Percentiles rank a stretch among this genome's conserved stretches.
phyloP scores from a whole-genome alignment of 2,797 vertebrate species.

The Acanthurus leucopareius region DNA sequence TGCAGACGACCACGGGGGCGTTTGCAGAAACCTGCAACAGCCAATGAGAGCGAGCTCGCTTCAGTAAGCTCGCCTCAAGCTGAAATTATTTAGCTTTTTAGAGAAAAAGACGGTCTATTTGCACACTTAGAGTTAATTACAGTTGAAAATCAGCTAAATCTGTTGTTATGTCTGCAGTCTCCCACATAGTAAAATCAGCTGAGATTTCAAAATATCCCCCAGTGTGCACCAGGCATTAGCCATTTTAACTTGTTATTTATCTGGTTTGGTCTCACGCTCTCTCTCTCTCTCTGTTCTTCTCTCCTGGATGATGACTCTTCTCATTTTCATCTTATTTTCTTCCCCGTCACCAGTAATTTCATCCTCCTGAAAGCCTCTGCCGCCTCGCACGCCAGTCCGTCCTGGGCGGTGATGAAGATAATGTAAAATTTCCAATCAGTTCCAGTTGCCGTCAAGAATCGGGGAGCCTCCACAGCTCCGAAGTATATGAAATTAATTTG shows the following conservation, averaged over 20 bases:
- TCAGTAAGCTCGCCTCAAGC: too few species aligned
- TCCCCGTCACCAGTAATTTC: conserved; percentile 41
- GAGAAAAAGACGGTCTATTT: too few species aligned
- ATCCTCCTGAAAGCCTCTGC: conserved; percentile 2
- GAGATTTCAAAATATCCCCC: too few species aligned
- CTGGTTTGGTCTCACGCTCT: not conserved
- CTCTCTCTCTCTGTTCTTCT: not conserved
- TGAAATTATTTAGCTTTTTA: too few species aligned
- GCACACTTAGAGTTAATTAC: too few species aligned
- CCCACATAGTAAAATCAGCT: too few species aligned
- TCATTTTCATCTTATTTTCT: conserved; percentile 34
- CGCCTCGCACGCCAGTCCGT: conserved; percentile 1
- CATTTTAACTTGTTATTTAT: not conserved
- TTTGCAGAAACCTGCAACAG: too few species aligned
- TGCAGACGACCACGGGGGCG: too few species aligned
- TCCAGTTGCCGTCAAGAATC: conserved; percentile 49
- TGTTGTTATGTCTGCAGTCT: too few species aligned
- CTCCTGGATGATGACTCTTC: conserved; percentile 22
- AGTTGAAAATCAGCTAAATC: too few species aligned
- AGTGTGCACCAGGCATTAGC: too few species aligned
- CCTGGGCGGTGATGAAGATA: conserved; percentile 45
- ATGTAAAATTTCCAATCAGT: conserved; percentile 69
- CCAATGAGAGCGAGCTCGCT: too few species aligned
- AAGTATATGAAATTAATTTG: conserved; percentile 77
- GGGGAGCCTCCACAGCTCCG: conserved; percentile 34